Conservation (phyloP, 2,797 vertebrate species). For the Agapornis canus region DNA sequence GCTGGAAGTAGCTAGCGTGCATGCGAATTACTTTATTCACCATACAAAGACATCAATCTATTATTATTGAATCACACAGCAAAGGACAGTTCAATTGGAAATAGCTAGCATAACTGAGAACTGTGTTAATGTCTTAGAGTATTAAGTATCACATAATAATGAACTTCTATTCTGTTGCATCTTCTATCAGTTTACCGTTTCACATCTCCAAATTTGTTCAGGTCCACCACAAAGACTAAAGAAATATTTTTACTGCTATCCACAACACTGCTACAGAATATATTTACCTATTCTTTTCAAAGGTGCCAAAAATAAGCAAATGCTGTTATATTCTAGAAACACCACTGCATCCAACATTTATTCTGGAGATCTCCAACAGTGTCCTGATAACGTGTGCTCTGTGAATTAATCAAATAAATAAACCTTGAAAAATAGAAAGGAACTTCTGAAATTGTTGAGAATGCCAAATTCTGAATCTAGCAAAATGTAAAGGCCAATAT, state of each 20-base stretch:
- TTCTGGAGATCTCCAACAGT: neutral
- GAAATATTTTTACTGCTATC: neutral
- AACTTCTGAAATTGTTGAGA: neutral
- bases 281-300: neutral
- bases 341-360: neutral
- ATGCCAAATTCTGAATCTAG: neutral
- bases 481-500: neutral
- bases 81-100: neutral
- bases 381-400: neutral
- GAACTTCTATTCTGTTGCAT: neutral
- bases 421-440: neutral
- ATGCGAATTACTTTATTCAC: neutral
- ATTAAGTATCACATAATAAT: neutral
- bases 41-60: neutral
- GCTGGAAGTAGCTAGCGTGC: neutral
- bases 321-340: neutral
- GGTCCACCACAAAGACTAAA: neutral
- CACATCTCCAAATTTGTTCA: neutral
- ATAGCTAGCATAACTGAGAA: neutral
- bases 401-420: neutral
- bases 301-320: neutral
- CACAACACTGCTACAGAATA: neutral
- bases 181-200: neutral
- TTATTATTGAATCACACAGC: neutral
- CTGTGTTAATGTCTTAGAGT: neutral